These are phyloP conservation scores for Tipula lateralis DNA, from an alignment of 2,888 invertebrate species.

Conservation along the genomic window DNA sequence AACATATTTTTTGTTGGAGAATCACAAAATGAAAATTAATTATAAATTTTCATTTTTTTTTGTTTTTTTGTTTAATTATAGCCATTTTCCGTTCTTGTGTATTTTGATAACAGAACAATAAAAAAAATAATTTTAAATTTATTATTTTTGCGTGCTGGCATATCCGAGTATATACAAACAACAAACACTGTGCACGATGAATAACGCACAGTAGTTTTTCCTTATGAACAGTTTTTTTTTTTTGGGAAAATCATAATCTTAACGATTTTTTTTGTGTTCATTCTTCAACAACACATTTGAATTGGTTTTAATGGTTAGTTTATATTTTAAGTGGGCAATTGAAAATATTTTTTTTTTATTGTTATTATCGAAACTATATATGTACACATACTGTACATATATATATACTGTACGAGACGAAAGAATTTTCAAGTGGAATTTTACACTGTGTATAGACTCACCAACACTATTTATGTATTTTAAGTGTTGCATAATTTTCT, in stretches of 20 bases:
- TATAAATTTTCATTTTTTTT: background rate
- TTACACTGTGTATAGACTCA: background rate
- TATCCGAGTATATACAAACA: background rate
- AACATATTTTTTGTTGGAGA: background rate
- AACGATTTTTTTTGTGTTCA: background rate
- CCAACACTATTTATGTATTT: background rate
- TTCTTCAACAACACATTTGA: conserved; percentile 9
- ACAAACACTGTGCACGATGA: background rate
- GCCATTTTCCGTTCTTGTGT: background rate
- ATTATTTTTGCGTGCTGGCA: background rate
- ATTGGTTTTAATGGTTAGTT: conserved; percentile 24
- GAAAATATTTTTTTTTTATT: background rate
- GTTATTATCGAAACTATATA: background rate
- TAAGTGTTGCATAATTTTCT: background rate
- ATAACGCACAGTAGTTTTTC: background rate
- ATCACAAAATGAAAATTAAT: conserved; percentile 24
- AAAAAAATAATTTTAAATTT: background rate
- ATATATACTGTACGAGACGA: background rate
- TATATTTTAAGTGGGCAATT: conserved; percentile 19
- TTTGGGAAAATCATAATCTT: background rate
- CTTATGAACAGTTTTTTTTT: background rate
- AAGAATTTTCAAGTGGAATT: background rate
- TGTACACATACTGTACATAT: background rate
- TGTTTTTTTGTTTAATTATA: background rate
- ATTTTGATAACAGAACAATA: background rate